Percentiles rank a stretch among this genome's conserved stretches.
Evolutionary conservation across 2,888 invertebrate species (phyloP).

Genomic region (Dioctria rufipes): DNA sequence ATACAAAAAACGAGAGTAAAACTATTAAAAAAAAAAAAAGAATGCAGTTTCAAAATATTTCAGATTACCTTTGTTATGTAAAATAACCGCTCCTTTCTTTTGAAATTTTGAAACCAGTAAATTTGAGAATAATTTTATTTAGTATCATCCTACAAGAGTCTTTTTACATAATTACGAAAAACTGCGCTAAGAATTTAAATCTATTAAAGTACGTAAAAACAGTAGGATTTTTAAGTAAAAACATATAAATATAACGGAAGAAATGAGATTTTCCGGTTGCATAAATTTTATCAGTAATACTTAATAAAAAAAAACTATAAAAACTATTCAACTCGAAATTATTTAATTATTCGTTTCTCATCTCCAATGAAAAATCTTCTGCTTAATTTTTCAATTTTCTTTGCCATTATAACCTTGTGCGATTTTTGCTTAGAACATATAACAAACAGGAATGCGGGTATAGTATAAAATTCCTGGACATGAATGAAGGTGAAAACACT

Average conservation of each 20-base stretch:
- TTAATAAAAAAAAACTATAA: constrained; percentile 5
- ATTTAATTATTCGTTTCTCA: constrained; percentile 27
- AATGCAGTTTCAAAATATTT: background rate
- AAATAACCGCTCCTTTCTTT: background rate
- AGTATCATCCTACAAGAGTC: constrained; percentile 26
- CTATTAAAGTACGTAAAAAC: background rate
- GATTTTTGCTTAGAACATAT: too few relatives aligned
- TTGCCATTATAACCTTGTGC: constrained; percentile 8
- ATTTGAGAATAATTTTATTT: background rate
- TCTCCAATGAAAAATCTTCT: constrained; percentile 28
- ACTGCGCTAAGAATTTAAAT: constrained; percentile 27
- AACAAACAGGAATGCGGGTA: too few relatives aligned
- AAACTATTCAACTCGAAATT: constrained; percentile 35
- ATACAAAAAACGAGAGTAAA: constrained; percentile 12
- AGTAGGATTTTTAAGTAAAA: constrained; percentile 28
- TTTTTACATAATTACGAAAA: constrained; percentile 9
- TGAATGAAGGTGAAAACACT: too few relatives aligned
- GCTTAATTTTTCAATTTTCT: constrained; percentile 37
- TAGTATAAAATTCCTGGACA: too few relatives aligned
- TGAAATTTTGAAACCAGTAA: background rate
- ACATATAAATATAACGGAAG: constrained; percentile 15
- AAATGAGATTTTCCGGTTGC: constrained; percentile 46
- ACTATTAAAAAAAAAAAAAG: background rate
- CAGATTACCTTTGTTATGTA: constrained; percentile 42
- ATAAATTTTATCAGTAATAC: constrained; percentile 47